Conservation (phyloP, 2,888 invertebrate genomes). For the Mycalesis mineus region DNA sequence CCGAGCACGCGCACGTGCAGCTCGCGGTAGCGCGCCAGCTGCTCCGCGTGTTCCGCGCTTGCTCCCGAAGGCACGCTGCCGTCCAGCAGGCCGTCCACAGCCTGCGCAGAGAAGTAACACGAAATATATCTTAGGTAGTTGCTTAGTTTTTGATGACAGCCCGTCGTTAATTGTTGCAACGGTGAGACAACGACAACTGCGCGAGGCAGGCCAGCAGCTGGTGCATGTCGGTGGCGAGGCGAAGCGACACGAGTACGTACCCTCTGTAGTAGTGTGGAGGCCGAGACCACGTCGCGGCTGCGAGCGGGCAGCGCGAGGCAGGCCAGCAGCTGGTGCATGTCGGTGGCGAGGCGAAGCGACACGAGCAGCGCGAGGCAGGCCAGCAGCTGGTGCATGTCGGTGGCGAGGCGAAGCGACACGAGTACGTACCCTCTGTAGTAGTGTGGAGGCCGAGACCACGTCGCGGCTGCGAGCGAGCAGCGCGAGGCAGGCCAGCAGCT, state of each 20-base stretch:
- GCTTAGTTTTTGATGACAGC: no score
- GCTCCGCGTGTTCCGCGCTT: constrained; percentile 83
- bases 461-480: constrained; percentile 89
- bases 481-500: constrained; percentile 87
- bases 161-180: no score
- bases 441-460: constrained; percentile 84
- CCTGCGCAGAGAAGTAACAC: constrained; percentile 58
- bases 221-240: no score
- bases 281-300: constrained; percentile 87
- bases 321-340: constrained; percentile 44
- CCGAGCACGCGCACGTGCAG: constrained; percentile 93
- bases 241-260: no score
- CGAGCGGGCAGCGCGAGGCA: constrained; percentile 72
- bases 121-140: background rate
- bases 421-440: constrained; percentile 87
- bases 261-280: constrained; percentile 89
- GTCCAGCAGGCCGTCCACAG: constrained; percentile 93
- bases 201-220: constrained; percentile 88
- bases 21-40: constrained; percentile 90
- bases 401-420: no score
- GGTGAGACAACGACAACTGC: constrained; percentile 85
- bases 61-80: constrained; percentile 80
- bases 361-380: constrained; percentile 88
- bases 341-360: constrained; percentile 78
- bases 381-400: constrained; percentile 87